A percentile compares a stretch with the other conserved stretches of the same genome.
Conservation (phyloP, 1,140 invertebrate species). For the Thaumetopoea pityocampa region DNA sequence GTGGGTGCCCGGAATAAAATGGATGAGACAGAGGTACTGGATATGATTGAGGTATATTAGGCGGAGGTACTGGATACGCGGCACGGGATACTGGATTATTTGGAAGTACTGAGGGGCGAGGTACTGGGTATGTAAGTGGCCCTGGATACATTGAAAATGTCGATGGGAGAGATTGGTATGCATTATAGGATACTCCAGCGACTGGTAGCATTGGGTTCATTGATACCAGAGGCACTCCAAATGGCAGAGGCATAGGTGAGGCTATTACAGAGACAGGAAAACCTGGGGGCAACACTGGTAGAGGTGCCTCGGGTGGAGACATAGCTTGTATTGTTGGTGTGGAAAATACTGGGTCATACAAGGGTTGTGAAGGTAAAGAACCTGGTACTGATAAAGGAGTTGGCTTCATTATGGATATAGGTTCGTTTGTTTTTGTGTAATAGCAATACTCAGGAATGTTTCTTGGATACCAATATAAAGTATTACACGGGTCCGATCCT, state of each 20-base stretch:
- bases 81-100: too few relatives aligned
- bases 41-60: too few relatives aligned
- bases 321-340: slow-evolving; percentile 7
- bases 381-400: slow-evolving; percentile 10
- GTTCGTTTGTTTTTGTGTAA: slow-evolving; percentile 2
- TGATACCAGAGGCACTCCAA: slow-evolving; percentile 25
- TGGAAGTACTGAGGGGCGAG: too few relatives aligned
- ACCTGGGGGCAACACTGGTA: background rate
- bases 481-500: slow-evolving; percentile 44
- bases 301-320: background rate
- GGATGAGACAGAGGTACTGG: background rate
- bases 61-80: too few relatives aligned
- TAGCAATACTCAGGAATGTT: slow-evolving; percentile 48
- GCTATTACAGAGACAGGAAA: background rate
- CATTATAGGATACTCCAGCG: slow-evolving; percentile 13
- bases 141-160: too few relatives aligned
- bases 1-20: slow-evolving; percentile 4
- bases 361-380: slow-evolving; percentile 2
- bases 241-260: slow-evolving; percentile 19
- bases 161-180: too few relatives aligned
- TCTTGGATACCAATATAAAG: slow-evolving; percentile 54
- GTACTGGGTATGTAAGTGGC: background rate
- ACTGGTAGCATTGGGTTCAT: slow-evolving; percentile 25
- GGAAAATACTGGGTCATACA: too few relatives aligned
- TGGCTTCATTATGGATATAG: slow-evolving; percentile 14